These are phyloP conservation scores for Spea hammondii DNA, from an alignment of 2,797 vertebrate species.

Conservation along the genomic window DNA sequence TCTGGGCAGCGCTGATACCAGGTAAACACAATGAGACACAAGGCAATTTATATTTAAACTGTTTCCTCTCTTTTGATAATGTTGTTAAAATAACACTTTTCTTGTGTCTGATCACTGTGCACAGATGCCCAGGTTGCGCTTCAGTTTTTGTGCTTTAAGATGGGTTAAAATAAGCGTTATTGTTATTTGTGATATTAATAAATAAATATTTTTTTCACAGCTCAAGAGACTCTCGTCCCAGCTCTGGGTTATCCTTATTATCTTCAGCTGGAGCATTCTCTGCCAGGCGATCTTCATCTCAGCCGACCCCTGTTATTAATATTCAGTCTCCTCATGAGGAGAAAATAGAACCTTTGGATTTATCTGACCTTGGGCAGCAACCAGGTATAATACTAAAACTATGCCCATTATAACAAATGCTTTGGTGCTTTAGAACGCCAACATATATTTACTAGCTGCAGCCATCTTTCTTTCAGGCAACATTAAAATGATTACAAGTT, in stretches of 20 bases:
- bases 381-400: constrained; percentile 32
- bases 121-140: too few relatives aligned
- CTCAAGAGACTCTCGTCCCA: constrained; percentile 59
- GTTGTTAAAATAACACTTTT: neutral
- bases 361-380: constrained; percentile 54
- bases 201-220: constrained; percentile 45
- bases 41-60: neutral
- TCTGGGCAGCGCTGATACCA: constrained; percentile 53
- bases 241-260: constrained; percentile 51
- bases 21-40: constrained; percentile 53
- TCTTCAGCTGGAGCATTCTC: constrained; percentile 60
- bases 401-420: neutral
- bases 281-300: fast-evolving
- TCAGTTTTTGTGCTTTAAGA: too few relatives aligned
- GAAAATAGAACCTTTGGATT: constrained; percentile 53
- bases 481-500: neutral
- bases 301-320: neutral
- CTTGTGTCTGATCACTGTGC: too few relatives aligned
- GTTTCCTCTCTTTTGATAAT: neutral
- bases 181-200: too few relatives aligned
- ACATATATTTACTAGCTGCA: neutral
- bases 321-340: neutral
- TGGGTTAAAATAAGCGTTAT: too few relatives aligned
- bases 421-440: neutral
- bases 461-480: neutral